phyloP scores from a whole-genome alignment of 2,113 vertebrate genomes.

The Stigmatopora argus region DNA sequence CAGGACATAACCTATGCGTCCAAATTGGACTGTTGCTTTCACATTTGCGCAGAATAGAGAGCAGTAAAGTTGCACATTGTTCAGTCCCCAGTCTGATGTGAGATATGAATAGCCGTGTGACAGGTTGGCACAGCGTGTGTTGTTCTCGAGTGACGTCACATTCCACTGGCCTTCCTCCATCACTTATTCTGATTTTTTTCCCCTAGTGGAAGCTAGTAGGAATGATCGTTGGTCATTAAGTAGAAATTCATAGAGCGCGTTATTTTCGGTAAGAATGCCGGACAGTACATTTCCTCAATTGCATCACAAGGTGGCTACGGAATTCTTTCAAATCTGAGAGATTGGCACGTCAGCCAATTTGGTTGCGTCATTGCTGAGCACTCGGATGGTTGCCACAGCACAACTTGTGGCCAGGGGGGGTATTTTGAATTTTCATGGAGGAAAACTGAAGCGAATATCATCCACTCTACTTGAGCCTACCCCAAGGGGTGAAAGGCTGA shows the following conservation, averaged over 20 bases:
- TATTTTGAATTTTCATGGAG: constrained; percentile 44
- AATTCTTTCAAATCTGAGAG: constrained; percentile 46
- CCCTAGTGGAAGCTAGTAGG: constrained; percentile 21
- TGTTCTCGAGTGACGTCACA: constrained; percentile 59
- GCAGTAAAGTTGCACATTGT: not conserved
- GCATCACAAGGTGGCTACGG: constrained; percentile 20
- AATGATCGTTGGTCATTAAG: constrained; percentile 37
- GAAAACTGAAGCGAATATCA: constrained; percentile 17
- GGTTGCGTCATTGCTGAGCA: constrained; percentile 43
- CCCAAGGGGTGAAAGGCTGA: constrained; percentile 24
- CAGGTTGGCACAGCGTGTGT: constrained; percentile 65
- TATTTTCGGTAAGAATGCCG: constrained; percentile 12
- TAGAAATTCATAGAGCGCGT: not conserved
- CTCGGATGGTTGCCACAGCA: constrained; percentile 7
- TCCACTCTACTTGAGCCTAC: constrained; percentile 14
- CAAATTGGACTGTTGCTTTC: not conserved
- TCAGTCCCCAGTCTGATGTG: constrained; percentile 27
- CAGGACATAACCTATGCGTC: constrained; percentile 1
- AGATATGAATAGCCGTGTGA: constrained; percentile 54
- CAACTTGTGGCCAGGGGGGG: constrained; percentile 35
- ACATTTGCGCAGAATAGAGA: not conserved
- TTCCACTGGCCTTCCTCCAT: constrained; percentile 57
- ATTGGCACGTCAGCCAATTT: constrained; percentile 41
- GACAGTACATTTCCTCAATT: constrained; percentile 43
- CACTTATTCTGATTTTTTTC: constrained; percentile 54